Conservation (phyloP, 2,797 vertebrate species). For the Scarus forsteni region DNA sequence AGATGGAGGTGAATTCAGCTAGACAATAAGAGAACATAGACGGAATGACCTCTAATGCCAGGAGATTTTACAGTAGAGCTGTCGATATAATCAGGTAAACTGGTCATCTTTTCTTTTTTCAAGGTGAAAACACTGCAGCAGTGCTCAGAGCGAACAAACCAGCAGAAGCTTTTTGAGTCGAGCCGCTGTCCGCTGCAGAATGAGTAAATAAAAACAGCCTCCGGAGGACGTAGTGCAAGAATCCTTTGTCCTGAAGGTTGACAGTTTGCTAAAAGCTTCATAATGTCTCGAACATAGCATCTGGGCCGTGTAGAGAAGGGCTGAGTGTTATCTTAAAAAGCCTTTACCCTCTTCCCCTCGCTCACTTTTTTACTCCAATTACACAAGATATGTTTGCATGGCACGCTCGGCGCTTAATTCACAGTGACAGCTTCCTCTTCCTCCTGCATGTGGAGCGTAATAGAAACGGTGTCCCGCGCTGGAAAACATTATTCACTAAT, state of each 20-base stretch:
- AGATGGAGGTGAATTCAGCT: conserved; percentile 86
- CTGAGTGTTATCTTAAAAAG: conserved; percentile 83
- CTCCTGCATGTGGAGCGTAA: conserved; percentile 86
- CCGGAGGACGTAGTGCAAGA: conserved; percentile 75
- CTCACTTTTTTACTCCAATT: conserved; percentile 79
- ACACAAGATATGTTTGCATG: conserved; percentile 78
- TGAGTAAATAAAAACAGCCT: conserved; percentile 75
- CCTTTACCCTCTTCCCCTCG: conserved; percentile 46
- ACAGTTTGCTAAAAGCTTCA: conserved; percentile 88
- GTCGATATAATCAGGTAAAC: conserved; percentile 97
- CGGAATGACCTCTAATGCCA: conserved; percentile 94
- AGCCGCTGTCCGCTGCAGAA: conserved; percentile 50
- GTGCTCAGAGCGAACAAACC: conserved; percentile 84
- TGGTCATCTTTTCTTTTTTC: conserved; percentile 79
- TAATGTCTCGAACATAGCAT: conserved; percentile 85
- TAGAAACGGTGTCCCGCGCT: conserved; percentile 84
- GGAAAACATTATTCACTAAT: conserved; percentile 87
- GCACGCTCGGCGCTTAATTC: conserved; percentile 83
- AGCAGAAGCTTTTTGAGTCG: conserved; percentile 77
- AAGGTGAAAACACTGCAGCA: conserved; percentile 84
- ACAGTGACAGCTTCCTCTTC: conserved; percentile 89
- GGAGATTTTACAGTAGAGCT: conserved; percentile 96
- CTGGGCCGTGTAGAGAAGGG: conserved; percentile 69
- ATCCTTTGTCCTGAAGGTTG: conserved; percentile 84
- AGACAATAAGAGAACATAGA: conserved; percentile 85